These are phyloP conservation scores for Euleptes europaea DNA, from an alignment of 2,113 vertebrate genomes.

Conservation along the genomic window DNA sequence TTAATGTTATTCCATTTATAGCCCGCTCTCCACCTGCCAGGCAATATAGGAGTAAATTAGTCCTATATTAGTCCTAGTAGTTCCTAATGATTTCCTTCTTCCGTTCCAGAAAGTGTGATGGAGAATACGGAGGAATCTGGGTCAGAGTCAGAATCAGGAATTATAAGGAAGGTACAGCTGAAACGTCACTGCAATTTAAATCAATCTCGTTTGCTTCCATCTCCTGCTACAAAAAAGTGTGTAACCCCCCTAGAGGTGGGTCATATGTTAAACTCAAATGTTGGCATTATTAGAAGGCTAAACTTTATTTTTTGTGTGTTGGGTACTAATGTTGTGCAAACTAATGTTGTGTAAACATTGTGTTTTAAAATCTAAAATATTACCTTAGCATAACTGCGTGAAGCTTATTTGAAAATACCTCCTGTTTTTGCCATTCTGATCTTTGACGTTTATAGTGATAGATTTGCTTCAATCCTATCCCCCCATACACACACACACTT, in stretches of 20 bases:
- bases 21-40: too few relatives aligned
- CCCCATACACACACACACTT: too few relatives aligned
- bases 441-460: not conserved
- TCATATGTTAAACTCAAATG: conserved; percentile 25
- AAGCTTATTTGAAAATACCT: not conserved
- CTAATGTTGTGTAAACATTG: not conserved
- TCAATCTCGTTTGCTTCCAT: conserved; percentile 50
- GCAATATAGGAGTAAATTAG: not conserved
- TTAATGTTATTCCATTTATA: too few relatives aligned
- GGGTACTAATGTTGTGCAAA: not conserved
- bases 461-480: not conserved
- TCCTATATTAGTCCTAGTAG: not conserved
- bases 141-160: conserved; percentile 69
- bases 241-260: conserved; percentile 77
- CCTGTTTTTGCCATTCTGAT: not conserved
- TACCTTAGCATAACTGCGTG: not conserved
- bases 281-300: not conserved
- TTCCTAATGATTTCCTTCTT: conserved; percentile 3
- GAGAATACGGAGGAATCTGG: conserved; percentile 73
- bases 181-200: conserved; percentile 70
- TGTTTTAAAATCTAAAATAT: not conserved
- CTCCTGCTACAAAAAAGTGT: conserved; percentile 75
- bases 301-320: not conserved
- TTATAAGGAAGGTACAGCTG: conserved; percentile 78
- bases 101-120: conserved; percentile 68